These are phyloP conservation scores for Cheumatopsyche charites DNA, from an alignment of 1,140 invertebrate species.

Conservation along the genomic window DNA sequence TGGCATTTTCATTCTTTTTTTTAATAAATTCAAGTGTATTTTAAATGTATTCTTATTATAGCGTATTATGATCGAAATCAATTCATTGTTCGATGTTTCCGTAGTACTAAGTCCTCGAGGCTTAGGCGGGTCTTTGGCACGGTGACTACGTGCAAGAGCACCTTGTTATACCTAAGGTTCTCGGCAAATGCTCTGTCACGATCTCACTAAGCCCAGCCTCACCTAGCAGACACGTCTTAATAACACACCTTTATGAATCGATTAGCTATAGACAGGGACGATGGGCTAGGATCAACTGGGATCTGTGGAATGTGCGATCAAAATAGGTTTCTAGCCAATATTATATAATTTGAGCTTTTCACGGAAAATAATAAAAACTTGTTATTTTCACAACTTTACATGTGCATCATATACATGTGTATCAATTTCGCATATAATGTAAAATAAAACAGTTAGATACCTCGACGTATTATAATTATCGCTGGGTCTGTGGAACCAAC, in stretches of 20 bases:
- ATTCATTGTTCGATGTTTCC: background rate
- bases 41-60: no score
- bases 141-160: conserved; percentile 28
- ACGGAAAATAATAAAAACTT: no score
- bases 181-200: conserved; percentile 43
- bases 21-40: no score
- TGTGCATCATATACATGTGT: background rate
- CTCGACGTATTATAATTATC: conserved; percentile 42
- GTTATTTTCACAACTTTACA: no score
- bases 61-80: background rate
- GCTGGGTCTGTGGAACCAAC: conserved; percentile 43
- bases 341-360: no score
- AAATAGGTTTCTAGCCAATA: conserved; percentile 12
- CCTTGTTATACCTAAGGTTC: conserved; percentile 40
- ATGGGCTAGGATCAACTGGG: conserved; percentile 24
- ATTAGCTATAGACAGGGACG: conserved; percentile 38
- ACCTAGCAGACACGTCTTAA: conserved; percentile 46
- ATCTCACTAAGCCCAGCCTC: conserved; percentile 41
- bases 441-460: conserved; percentile 30
- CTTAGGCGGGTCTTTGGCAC: background rate
- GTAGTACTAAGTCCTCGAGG: conserved; percentile 3
- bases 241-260: conserved; percentile 44
- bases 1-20: no score
- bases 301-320: conserved; percentile 25
- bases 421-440: conserved; percentile 16